A percentile compares a stretch with the other conserved stretches of the same genome.
Conservation (phyloP, 2,888 invertebrate genomes). For the Synergus umbraculus region DNA sequence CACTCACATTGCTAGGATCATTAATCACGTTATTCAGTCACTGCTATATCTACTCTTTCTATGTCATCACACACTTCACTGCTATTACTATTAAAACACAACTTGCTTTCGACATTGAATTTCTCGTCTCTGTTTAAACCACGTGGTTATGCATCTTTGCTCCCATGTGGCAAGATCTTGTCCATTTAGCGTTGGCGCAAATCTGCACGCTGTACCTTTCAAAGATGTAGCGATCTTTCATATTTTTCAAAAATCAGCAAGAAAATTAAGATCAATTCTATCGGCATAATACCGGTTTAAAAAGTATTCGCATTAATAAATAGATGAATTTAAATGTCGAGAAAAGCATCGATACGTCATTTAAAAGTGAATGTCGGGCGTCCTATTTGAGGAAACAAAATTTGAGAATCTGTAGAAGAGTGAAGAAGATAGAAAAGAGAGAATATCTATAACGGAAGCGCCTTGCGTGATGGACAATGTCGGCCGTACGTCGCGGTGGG, state of each 20-base stretch:
- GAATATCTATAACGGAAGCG: conserved; percentile 47
- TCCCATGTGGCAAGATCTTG: conserved; percentile 44
- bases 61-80: conserved; percentile 23
- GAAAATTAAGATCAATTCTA: background rate
- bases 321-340: background rate
- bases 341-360: background rate
- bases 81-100: conserved; percentile 47
- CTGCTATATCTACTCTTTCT: conserved; percentile 7
- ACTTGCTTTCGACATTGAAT: conserved; percentile 49
- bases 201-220: background rate
- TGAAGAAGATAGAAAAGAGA: conserved; percentile 43
- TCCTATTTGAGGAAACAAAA: conserved; percentile 9
- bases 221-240: background rate
- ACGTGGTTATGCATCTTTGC: conserved; percentile 51
- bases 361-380: background rate
- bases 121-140: conserved; percentile 27
- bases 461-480: conserved; percentile 73
- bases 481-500: conserved; percentile 76
- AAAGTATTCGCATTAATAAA: background rate
- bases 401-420: conserved; percentile 36
- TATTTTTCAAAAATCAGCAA: background rate
- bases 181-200: conserved; percentile 46
- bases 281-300: background rate
- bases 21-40: conserved; percentile 24
- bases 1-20: conserved; percentile 14